phyloP scores from a whole-genome alignment of 2,797 vertebrate genomes.

The Scarus forsteni region DNA sequence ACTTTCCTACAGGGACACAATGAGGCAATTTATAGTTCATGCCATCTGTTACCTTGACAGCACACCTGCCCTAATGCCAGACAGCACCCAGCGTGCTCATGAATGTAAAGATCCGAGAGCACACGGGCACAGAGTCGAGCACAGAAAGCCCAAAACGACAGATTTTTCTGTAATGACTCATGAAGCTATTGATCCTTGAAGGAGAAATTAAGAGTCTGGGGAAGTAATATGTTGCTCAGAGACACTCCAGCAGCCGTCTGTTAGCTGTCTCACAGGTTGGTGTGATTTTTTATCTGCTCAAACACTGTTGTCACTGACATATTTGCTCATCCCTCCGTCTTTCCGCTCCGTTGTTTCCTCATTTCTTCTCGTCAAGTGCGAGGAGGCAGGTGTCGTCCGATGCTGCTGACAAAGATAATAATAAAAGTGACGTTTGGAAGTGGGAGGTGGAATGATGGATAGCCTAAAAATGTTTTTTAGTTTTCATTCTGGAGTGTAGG shows the following conservation, averaged over 20 bases:
- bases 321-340: slow-evolving; percentile 8
- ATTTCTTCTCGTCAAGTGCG: slow-evolving; percentile 17
- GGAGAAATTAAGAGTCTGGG: neutral
- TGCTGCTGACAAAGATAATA: slow-evolving; percentile 37
- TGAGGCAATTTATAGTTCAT: slow-evolving; percentile 75
- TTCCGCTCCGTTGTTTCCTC: slow-evolving; percentile 15
- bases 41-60: slow-evolving; percentile 78
- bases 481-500: slow-evolving; percentile 15
- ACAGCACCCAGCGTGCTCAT: slow-evolving; percentile 29
- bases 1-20: slow-evolving; percentile 73
- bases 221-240: neutral
- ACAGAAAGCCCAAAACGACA: neutral
- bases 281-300: slow-evolving; percentile 6
- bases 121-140: neutral
- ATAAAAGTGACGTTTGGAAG: slow-evolving; percentile 46
- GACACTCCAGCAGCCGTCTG: slow-evolving; percentile 2
- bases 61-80: slow-evolving; percentile 66
- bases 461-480: slow-evolving; percentile 26
- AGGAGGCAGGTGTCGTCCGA: slow-evolving; percentile 42
- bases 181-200: slow-evolving; percentile 13
- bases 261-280: neutral
- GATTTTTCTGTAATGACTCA: slow-evolving; percentile 5
- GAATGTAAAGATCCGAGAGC: slow-evolving; percentile 19
- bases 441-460: slow-evolving; percentile 38
- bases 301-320: neutral